These are phyloP conservation scores for Phthorimaea operculella DNA, from an alignment of 1,140 invertebrate genomes.

Conservation along the genomic window DNA sequence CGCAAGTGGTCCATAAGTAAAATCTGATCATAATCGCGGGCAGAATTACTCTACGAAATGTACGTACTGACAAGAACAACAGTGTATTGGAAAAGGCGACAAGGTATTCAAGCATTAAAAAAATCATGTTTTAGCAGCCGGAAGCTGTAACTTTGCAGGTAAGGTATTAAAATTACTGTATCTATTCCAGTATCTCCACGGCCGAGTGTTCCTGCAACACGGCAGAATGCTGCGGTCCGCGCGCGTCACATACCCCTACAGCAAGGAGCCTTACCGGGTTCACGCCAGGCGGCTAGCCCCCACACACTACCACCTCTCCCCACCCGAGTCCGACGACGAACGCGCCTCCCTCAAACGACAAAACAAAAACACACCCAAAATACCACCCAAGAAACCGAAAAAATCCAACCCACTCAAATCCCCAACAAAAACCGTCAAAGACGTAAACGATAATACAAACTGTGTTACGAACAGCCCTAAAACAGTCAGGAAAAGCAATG, in stretches of 20 bases:
- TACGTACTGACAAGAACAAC: too few species aligned
- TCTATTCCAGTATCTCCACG: conserved; percentile 75
- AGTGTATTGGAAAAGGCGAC: too few species aligned
- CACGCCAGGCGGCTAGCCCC: conserved; percentile 52
- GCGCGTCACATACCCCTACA: conserved; percentile 69
- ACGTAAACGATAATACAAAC: conserved; percentile 58
- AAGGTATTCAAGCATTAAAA: too few species aligned
- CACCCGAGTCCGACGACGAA: conserved; percentile 52
- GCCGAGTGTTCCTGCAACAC: conserved; percentile 78
- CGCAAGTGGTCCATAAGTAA: too few species aligned
- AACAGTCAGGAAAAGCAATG: conserved; percentile 27
- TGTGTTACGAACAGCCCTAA: conserved; percentile 23
- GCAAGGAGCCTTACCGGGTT: conserved; percentile 51
- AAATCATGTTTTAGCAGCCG: too few species aligned
- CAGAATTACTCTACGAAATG: too few species aligned
- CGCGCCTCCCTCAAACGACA: conserved; percentile 45
- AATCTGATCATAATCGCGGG: too few species aligned
- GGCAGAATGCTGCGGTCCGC: conserved; percentile 74
- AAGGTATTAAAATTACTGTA: too few species aligned
- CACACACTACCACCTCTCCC: conserved; percentile 33
- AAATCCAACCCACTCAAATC: conserved; percentile 41
- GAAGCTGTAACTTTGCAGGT: too few species aligned
- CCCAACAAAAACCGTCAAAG: conserved; percentile 50
- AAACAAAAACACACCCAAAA: conserved; percentile 33
- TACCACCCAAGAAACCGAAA: conserved; percentile 40